phyloP scores from a whole-genome alignment of 2,888 invertebrate species.

The Odontocolon sp. region DNA sequence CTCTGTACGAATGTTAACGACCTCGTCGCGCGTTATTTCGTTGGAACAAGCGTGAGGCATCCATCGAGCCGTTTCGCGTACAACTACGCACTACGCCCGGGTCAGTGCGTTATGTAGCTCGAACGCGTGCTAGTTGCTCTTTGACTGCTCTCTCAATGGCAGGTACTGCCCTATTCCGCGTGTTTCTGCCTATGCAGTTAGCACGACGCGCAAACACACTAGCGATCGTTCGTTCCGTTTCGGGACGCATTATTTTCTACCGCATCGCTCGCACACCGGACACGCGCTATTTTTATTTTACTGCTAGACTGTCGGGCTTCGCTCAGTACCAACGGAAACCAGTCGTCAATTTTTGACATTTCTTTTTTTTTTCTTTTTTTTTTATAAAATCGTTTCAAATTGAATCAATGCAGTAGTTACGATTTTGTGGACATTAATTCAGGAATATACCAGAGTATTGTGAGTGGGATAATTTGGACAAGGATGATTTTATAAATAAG shows the following conservation, averaged over 20 bases:
- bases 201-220: neutral
- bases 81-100: neutral
- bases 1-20: slow-evolving; percentile 22
- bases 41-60: slow-evolving; percentile 6
- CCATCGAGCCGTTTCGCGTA: slow-evolving; percentile 17
- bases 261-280: slow-evolving; percentile 29
- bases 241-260: slow-evolving; percentile 42
- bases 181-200: neutral
- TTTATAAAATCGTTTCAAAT: slow-evolving; percentile 19
- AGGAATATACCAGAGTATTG: no score
- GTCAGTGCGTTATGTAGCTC: slow-evolving; percentile 5
- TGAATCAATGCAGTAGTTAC: no score
- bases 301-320: slow-evolving; percentile 50
- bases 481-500: no score
- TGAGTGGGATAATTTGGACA: no score
- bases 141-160: slow-evolving; percentile 16
- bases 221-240: slow-evolving; percentile 46
- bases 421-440: no score
- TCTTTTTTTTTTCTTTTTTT: slow-evolving; percentile 35
- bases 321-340: slow-evolving; percentile 46
- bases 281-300: slow-evolving; percentile 55
- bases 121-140: neutral
- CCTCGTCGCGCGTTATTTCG: slow-evolving; percentile 11
- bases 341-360: slow-evolving; percentile 32
- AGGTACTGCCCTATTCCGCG: slow-evolving; percentile 24